Evolutionary conservation across 2,113 vertebrate genomes (phyloP), one percentile per base, ranked within the genome.

Genomic region (Delphinapterus leucas): DNA sequence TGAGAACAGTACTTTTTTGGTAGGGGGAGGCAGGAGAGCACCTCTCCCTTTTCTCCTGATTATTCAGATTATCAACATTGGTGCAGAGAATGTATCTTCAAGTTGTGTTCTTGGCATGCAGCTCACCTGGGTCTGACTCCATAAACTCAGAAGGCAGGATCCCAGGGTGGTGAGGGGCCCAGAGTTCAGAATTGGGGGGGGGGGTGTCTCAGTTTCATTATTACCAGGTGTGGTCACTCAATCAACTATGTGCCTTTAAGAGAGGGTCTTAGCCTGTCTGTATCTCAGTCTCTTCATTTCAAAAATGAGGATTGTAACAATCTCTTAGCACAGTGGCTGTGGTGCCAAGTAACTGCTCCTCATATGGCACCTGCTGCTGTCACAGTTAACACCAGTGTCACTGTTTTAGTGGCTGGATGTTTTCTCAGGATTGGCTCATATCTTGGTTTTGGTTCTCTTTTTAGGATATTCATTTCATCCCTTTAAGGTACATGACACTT

Each of bases 271-370:
- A 58, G 60, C 4, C 26, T 77, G 23, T 28, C 33, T 83, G 12
- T 47, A 9, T 83, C 44, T 87, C 13, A 36, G 77, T 33, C 81
- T 92, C 28, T 92, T 96, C 20, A 41, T 73, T 85, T 67, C 71
- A 73, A 10, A 89, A 80, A 6, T 60, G 58, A 71, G 26, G 80
- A 26, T 61, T 36, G 14, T 87, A 83, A 36, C 47, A 55, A 6
- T 49, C 20, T 76, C 83, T 86, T 28, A 36, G 70, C 55, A 93
- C 76, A 67, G 14, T 18, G 6, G 21, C 10, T 17, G 14, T 74
- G 15, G 21, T 74, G 65, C 38, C 85, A 41, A 28, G 28, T 60
- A 28, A 38, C 33, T 65, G 5, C 12, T 18, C 23, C 13, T 6
- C 10, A 8, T 18, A 21, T 25, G 23, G 70, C 36, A 36, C 44